Conservation (phyloP, 1,140 invertebrate genomes). For the Rhagoletis zephyria region DNA sequence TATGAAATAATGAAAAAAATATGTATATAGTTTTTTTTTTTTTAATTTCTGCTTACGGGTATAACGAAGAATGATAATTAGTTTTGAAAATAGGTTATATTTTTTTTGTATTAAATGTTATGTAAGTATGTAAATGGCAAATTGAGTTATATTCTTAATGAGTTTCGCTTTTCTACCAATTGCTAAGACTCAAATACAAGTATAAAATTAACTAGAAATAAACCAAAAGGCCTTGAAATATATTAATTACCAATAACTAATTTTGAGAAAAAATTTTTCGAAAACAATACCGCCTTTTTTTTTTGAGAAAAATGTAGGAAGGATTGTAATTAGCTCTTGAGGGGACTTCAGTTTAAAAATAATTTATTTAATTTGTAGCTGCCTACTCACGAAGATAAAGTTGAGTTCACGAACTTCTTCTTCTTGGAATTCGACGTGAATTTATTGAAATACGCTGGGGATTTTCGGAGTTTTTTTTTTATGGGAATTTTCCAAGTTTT, state of each 20-base stretch:
- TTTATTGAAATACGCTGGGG: too few relatives aligned
- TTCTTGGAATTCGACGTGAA: too few relatives aligned
- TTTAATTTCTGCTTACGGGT: background rate
- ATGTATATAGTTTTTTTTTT: background rate
- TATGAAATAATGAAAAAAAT: background rate
- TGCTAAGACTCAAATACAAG: background rate
- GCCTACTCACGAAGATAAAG: too few relatives aligned
- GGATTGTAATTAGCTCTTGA: too few relatives aligned
- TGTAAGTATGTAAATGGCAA: background rate
- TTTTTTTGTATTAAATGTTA: background rate
- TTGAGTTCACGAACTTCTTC: too few relatives aligned
- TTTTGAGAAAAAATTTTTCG: too few relatives aligned
- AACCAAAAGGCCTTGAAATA: background rate
- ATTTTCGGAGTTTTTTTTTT: too few relatives aligned
- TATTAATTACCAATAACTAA: background rate
- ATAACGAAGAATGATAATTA: constrained; percentile 11
- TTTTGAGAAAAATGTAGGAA: too few relatives aligned
- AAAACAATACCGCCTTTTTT: too few relatives aligned
- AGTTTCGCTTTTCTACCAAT: background rate
- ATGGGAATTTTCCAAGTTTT: too few relatives aligned
- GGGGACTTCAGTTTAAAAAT: too few relatives aligned
- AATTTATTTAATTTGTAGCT: too few relatives aligned
- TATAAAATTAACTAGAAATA: background rate
- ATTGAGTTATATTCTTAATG: constrained; percentile 21
- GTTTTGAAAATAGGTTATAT: constrained; percentile 6